phyloP scores from a whole-genome alignment of 1,140 invertebrate species.

The Drosophila erecta region DNA sequence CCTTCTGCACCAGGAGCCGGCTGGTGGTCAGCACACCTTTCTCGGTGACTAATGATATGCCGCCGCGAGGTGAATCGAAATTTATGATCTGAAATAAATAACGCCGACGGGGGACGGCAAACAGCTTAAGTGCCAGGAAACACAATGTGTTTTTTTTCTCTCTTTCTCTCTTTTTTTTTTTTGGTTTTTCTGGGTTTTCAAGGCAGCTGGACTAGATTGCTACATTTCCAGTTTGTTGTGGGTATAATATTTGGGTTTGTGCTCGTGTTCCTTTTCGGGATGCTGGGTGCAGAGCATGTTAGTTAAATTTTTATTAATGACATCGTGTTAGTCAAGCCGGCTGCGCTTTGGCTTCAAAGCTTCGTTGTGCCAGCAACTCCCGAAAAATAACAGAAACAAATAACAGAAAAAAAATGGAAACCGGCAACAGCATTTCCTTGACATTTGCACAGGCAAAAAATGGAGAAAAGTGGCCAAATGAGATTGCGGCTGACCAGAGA shows the following conservation, averaged over 20 bases:
- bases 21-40: conserved; percentile 92
- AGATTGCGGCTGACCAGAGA: conserved; percentile 6
- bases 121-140: conserved; percentile 61
- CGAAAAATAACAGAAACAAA: conserved; percentile 9
- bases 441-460: conserved; percentile 23
- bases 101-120: conserved; percentile 29
- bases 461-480: neutral
- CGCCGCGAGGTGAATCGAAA: conserved; percentile 91
- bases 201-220: neutral
- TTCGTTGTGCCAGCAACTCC: conserved; percentile 15
- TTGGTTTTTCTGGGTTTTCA: no score
- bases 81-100: conserved; percentile 88
- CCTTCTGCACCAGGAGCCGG: conserved; percentile 91
- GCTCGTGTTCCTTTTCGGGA: conserved; percentile 1
- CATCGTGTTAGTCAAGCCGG: conserved; percentile 54
- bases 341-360: conserved; percentile 21
- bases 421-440: conserved; percentile 21
- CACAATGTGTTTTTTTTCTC: conserved; percentile 12
- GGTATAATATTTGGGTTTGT: neutral
- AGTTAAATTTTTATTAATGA: conserved; percentile 77
- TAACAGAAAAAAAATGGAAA: neutral
- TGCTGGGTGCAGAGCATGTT: conserved; percentile 39
- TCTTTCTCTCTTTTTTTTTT: neutral
- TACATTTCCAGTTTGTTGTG: conserved; percentile 6
- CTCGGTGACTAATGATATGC: conserved; percentile 92